Evolutionary conservation across 2,888 invertebrate species (phyloP), one percentile per base, ranked within the genome.

Genomic region (Xylota segnis): DNA sequence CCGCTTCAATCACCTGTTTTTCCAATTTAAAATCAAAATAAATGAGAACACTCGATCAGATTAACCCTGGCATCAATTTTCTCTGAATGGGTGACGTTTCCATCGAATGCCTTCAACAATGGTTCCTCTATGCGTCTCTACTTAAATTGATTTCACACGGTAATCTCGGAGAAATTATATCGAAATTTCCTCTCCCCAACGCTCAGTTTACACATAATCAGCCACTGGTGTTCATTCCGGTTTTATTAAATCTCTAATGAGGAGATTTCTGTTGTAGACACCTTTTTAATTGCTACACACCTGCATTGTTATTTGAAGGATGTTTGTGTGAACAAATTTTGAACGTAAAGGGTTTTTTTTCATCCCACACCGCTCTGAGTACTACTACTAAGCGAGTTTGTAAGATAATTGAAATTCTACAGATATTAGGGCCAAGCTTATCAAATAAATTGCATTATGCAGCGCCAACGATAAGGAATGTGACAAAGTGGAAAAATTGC

Each of bases 1-100:
- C 18, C 37, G 40, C 56, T 32, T 23, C 72, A 71, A 47, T 81
- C 71, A 76, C 76, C 76, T 76, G 84, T 47, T 71, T 81, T 76
- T 81, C 81, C 70, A 81, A 81, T 81, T 81, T 86, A 76, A 76
- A 66, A 74, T 78, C 79, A 74, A 81, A 81, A 86, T 76, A 63
- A 78, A 81, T 84, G 84, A 81, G 70, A 81, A 66, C 56, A 81
- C 84, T 86, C 76, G 76, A 86, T 86, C 84, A 81, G 71, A 58
- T 86, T 81, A 81, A 76, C 84, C 81, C 81, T 72, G 84, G 71
- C 84, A 86, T 86, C 84, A 76, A 84, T 81, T 71, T 61, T 37
- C 63, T 16, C 54, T 37, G 29, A 71, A 71, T 58, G 71, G 47
- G 18, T 47, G 63, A 40, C 59, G 50, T 10, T 66, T 65, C 56